Conservation (phyloP, 1,140 invertebrate genomes). For the Penaeus japonicus region DNA sequence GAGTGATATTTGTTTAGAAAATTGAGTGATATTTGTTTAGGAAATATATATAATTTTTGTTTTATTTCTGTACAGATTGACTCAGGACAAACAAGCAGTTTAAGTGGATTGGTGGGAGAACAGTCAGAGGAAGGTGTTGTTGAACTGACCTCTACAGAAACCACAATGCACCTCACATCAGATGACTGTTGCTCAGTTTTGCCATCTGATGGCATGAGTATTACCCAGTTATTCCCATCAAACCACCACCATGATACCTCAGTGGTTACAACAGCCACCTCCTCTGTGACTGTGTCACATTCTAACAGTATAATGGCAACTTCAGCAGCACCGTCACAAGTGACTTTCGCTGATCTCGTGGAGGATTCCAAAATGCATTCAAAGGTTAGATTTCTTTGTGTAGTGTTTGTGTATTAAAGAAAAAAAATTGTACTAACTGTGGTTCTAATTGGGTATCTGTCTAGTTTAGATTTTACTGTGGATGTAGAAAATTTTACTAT, state of each 20-base stretch:
- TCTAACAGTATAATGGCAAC: neutral
- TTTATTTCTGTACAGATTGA: conserved; percentile 32
- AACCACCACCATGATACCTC: neutral
- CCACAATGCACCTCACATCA: conserved; percentile 40
- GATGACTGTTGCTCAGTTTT: conserved; percentile 36
- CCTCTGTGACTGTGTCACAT: neutral
- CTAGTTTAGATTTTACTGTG: too few relatives aligned
- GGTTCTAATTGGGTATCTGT: too few relatives aligned
- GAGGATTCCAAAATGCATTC: conserved; percentile 26
- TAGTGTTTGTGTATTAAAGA: too few relatives aligned
- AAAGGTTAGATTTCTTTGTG: conserved; percentile 10
- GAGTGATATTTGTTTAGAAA: too few relatives aligned
- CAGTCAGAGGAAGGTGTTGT: conserved; percentile 15
- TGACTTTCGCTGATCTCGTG: conserved; percentile 6
- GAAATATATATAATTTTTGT: too few relatives aligned
- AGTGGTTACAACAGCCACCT: neutral
- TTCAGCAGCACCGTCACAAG: neutral
- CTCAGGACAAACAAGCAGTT: neutral
- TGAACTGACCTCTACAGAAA: conserved; percentile 20
- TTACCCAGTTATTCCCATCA: conserved; percentile 29
- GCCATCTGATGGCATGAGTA: conserved; percentile 25
- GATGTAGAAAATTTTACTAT: too few relatives aligned
- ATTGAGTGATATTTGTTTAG: too few relatives aligned
- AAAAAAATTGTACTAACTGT: too few relatives aligned
- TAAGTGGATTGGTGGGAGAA: conserved; percentile 18